phyloP scores from a whole-genome alignment of 2,797 vertebrate species.

The Eospalax fontanierii region DNA sequence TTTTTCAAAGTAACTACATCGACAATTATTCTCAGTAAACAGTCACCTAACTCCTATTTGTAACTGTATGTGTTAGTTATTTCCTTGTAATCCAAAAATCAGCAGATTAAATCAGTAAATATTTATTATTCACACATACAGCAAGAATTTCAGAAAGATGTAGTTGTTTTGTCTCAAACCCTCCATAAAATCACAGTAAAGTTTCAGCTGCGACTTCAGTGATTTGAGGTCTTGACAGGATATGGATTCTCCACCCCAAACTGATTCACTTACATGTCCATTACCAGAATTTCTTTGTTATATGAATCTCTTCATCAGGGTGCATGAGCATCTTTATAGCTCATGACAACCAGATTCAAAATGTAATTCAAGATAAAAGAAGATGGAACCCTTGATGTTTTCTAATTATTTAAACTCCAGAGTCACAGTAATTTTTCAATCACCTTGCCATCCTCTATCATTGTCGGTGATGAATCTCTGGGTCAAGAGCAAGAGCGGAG shows the following conservation, averaged over 20 bases:
- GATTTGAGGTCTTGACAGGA: neutral
- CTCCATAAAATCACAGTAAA: neutral
- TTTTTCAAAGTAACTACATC: conserved; percentile 65
- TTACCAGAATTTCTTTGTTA: neutral
- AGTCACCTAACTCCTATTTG: neutral
- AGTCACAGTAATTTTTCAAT: neutral
- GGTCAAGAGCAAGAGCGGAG: neutral
- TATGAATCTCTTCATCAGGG: neutral
- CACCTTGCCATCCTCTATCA: neutral
- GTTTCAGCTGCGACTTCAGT: neutral
- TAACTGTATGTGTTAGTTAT: neutral
- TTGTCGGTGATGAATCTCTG: neutral
- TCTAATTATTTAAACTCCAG: neutral
- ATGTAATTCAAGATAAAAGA: neutral
- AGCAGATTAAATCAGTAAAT: neutral
- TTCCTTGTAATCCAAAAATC: neutral
- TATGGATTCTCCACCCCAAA: neutral
- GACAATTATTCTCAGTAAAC: conserved; percentile 32
- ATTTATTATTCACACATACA: conserved; percentile 30
- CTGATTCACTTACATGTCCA: neutral
- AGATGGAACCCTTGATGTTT: neutral
- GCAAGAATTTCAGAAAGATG: conserved; percentile 13
- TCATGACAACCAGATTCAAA: neutral
- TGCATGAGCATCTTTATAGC: neutral
- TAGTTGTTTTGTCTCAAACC: neutral